Conservation (phyloP, 2,113 vertebrate genomes). For the Larimichthys polyactis region DNA sequence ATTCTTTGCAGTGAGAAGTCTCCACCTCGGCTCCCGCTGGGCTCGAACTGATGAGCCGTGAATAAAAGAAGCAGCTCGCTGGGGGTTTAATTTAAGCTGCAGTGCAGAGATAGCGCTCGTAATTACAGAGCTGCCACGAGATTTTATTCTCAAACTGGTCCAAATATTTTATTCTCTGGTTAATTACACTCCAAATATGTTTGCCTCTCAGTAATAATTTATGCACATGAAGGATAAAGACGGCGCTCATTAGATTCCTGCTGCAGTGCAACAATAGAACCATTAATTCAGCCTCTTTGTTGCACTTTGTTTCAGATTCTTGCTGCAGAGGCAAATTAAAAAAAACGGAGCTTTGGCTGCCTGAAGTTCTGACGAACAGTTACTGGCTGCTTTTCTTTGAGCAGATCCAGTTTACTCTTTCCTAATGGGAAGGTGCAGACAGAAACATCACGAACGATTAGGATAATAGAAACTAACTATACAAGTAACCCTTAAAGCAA, state of each 20-base stretch:
- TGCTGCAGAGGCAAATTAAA: not conserved
- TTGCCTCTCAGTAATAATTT: constrained; percentile 12
- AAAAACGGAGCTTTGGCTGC: not conserved
- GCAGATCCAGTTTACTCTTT: not conserved
- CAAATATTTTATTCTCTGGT: constrained; percentile 14
- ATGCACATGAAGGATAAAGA: not conserved
- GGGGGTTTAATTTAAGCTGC: constrained; percentile 27
- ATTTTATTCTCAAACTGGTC: not conserved
- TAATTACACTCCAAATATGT: constrained; percentile 32
- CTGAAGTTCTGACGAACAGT: not conserved
- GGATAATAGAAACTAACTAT: too few relatives aligned
- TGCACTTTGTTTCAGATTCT: not conserved
- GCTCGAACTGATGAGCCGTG: constrained; percentile 29
- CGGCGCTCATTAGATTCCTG: not conserved
- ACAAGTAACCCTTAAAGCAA: too few relatives aligned
- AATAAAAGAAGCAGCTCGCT: constrained; percentile 3
- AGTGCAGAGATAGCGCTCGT: constrained; percentile 9
- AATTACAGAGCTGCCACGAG: constrained; percentile 1
- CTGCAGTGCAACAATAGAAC: not conserved
- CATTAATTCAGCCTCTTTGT: constrained; percentile 1
- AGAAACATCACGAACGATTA: too few relatives aligned
- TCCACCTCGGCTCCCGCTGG: constrained; percentile 5
- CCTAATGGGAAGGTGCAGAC: too few relatives aligned
- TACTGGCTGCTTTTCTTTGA: constrained; percentile 3
- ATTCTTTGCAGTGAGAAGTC: not conserved